Percentiles rank a stretch among this genome's conserved stretches.
phyloP scores from a whole-genome alignment of 2,888 invertebrate genomes.

The Pasiphila rectangulata region DNA sequence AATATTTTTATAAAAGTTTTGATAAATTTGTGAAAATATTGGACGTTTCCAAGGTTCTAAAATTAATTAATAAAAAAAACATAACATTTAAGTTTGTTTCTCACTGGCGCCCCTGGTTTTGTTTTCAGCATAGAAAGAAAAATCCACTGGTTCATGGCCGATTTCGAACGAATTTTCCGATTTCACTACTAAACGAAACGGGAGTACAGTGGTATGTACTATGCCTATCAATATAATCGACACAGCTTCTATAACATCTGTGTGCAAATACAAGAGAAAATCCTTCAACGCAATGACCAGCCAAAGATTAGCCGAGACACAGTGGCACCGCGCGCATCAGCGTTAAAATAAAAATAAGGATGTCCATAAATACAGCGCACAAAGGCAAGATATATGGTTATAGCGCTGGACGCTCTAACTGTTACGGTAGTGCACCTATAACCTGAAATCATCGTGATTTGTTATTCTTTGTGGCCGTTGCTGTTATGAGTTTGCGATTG shows the following conservation, averaged over 20 bases:
- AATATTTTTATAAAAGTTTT: too few relatives aligned
- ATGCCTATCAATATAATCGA: too few relatives aligned
- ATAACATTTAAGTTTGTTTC: not conserved
- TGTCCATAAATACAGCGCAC: slow-evolving; percentile 72
- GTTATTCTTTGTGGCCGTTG: slow-evolving; percentile 18
- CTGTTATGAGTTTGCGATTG: not conserved
- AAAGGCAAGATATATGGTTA: slow-evolving; percentile 80
- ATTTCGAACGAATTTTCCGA: too few relatives aligned
- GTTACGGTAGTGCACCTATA: slow-evolving; percentile 32
- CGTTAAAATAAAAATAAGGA: slow-evolving; percentile 81
- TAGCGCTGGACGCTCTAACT: slow-evolving; percentile 54
- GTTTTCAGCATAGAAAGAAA: too few relatives aligned
- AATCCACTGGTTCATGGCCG: too few relatives aligned
- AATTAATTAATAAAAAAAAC: not conserved
- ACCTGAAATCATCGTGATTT: slow-evolving; percentile 31
- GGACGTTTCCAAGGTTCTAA: not conserved
- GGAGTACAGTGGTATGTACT: too few relatives aligned
- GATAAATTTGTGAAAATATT: too few relatives aligned
- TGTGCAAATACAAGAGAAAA: too few relatives aligned
- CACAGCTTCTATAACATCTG: too few relatives aligned
- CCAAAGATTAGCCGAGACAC: slow-evolving; percentile 64
- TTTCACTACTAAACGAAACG: too few relatives aligned
- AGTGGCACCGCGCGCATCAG: slow-evolving; percentile 76
- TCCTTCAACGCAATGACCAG: not conserved
- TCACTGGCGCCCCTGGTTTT: too few relatives aligned